phyloP scores from a whole-genome alignment of 2,113 vertebrate genomes.

The Perognathus longimembris region DNA sequence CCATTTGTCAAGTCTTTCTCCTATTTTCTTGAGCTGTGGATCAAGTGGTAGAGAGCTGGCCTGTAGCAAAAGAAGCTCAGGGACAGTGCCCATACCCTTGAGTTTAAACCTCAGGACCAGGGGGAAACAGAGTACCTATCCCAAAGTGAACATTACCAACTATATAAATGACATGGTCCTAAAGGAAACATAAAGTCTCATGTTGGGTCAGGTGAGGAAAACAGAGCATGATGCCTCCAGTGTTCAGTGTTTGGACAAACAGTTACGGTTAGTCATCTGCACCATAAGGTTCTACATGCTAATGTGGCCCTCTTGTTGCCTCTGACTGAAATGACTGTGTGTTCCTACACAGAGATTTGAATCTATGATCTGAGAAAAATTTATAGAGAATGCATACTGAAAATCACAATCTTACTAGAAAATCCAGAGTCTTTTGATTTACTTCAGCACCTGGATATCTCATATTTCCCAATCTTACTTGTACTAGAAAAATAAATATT shows the following conservation, averaged over 20 bases:
- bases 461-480: background rate
- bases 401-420: background rate
- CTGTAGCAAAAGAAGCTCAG: no score
- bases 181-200: background rate
- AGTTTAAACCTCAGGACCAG: no score
- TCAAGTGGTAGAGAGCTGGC: no score
- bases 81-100: no score
- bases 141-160: background rate
- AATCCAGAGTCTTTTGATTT: slow-evolving; percentile 26
- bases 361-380: background rate
- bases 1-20: no score
- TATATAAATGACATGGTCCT: background rate
- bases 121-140: no score
- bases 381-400: background rate
- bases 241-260: background rate
- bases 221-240: background rate
- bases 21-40: no score
- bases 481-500: background rate
- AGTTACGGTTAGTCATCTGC: background rate
- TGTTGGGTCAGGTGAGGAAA: background rate
- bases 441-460: background rate
- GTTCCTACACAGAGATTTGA: background rate
- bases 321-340: background rate
- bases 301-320: background rate
- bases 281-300: background rate